A percentile compares a stretch with the other conserved stretches of the same genome.
phyloP scores from a whole-genome alignment of 1,140 invertebrate genomes.

The Temnothorax longispinosus region DNA sequence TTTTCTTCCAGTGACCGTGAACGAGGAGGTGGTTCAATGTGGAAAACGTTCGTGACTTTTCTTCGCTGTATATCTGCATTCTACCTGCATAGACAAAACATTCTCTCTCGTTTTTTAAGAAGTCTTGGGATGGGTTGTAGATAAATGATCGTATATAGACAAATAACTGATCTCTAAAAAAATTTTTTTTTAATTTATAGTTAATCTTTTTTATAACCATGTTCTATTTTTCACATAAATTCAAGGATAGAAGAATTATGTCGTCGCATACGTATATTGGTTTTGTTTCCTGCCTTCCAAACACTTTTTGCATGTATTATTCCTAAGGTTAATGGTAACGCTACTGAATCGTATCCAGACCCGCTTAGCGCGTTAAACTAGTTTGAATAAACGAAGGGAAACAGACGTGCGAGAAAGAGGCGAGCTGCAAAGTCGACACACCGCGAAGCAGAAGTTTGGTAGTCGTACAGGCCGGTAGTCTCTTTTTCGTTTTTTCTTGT shows the following conservation, averaged over 20 bases:
- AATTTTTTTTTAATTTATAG: not conserved
- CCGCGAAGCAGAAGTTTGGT: constrained; percentile 45
- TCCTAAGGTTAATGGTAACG: constrained; percentile 28
- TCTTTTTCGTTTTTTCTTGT: constrained; percentile 57
- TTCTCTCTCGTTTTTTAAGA: not conserved
- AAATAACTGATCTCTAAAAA: not conserved
- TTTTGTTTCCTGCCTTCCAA: not conserved
- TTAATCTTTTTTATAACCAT: not conserved
- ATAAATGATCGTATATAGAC: not conserved
- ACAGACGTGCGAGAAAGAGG: constrained; percentile 36
- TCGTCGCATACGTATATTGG: not conserved
- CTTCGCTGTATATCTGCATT: not conserved
- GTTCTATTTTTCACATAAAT: not conserved
- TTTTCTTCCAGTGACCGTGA: constrained; percentile 29
- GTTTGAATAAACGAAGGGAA: constrained; percentile 55
- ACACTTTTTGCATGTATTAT: not conserved
- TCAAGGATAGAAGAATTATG: not conserved
- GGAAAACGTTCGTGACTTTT: not conserved
- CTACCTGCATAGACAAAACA: not conserved
- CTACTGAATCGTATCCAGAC: constrained; percentile 47
- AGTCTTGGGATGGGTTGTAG: not conserved
- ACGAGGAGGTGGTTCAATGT: not conserved
- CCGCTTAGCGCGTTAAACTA: constrained; percentile 46
- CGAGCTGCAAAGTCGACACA: constrained; percentile 19
- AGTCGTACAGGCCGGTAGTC: constrained; percentile 28